Conservation (phyloP, 2,888 invertebrate species). For the Diploptera punctata region DNA sequence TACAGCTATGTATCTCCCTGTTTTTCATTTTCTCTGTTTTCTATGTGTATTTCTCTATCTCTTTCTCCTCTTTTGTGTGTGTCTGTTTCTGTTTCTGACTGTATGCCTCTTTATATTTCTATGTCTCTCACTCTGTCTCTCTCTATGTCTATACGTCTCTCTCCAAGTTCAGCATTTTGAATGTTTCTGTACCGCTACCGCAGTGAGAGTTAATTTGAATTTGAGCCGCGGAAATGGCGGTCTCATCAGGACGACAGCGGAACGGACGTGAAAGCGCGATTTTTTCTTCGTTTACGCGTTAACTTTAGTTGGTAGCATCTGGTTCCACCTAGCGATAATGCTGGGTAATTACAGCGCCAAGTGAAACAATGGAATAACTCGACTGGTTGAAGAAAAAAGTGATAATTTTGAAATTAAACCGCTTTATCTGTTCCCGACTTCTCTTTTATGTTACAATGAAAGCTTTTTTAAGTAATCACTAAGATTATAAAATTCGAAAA, state of each 20-base stretch:
- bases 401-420: too few relatives aligned
- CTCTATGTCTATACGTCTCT: too few relatives aligned
- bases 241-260: conserved; percentile 3
- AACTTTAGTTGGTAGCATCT: background rate
- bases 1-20: too few relatives aligned
- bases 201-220: conserved; percentile 11
- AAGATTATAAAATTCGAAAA: too few relatives aligned
- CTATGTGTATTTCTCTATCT: background rate
- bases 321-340: conserved; percentile 1
- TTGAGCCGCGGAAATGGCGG: conserved; percentile 4
- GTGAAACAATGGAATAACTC: conserved; percentile 2
- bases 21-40: too few relatives aligned
- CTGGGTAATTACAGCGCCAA: conserved; percentile 7
- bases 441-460: too few relatives aligned
- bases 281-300: conserved; percentile 10
- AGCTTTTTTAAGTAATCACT: too few relatives aligned
- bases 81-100: too few relatives aligned
- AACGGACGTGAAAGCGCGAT: conserved; percentile 7
- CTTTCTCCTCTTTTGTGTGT: background rate
- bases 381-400: background rate
- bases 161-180: background rate
- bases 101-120: too few relatives aligned
- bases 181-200: conserved; percentile 3
- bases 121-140: too few relatives aligned
- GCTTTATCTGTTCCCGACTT: too few relatives aligned